Base-by-base conservation (phyloP, 2,888 invertebrate species). In the Tipula unca region DNA sequence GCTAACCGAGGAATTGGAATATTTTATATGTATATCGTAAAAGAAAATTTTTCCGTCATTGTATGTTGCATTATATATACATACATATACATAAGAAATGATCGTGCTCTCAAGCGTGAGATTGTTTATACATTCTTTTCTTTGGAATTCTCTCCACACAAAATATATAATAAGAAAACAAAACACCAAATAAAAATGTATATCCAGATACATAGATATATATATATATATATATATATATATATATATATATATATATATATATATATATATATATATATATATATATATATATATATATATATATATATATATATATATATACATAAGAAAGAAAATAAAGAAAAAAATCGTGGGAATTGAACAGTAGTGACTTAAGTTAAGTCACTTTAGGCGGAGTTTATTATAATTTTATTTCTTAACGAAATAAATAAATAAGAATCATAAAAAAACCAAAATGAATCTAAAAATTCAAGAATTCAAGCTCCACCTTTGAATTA, bases 351-450 rank as follows among this genome's bases (percentile, higher is more conserved):
- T 54, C 85, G 85, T 85, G 85, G 85, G 85, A 85, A 85, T 85
- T 85, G 85, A 85, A 85, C 85, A 85, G 85, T 85, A 85, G 85
- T 54, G 85, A 85, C 85, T 85, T 85, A 85, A 85, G 83, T 83
- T 83, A 83, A 83, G 83, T 83, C 83, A 83, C 83, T 83, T 83
- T 83, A 83, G 83, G 83, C 83, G 83, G 83, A 83, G 83, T 83
- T 83, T 32, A 32, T 29, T 83, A 32, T 83, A 8, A 32, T 83
- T 83, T 32, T 83, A 32, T 83, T 32, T 83, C 29, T 17, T n/a
- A 32, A 17, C 17, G 35, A 32, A 83, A 83, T 83, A 83, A 83
- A 83, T 32, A 69, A 69, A 69, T 69, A 69, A 25, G 69, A 69
- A 69, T 20, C 20, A 13, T 25, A 69, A 69, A 4, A 48, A 69